Percentiles rank a stretch among this genome's conserved stretches.
Conservation (phyloP, 2,113 vertebrate species). For the Cephalopterus ornatus region DNA sequence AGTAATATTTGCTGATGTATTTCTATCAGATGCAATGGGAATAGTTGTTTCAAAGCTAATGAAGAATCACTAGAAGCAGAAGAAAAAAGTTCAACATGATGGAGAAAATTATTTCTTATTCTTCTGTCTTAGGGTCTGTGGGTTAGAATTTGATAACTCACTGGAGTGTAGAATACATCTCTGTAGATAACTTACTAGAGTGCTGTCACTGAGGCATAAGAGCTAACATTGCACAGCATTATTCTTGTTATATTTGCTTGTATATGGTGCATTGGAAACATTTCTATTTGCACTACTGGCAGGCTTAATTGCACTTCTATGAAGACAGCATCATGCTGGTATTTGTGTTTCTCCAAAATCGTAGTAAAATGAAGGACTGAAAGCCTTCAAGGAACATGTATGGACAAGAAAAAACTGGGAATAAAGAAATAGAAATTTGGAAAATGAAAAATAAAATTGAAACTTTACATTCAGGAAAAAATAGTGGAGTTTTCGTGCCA, state of each 20-base stretch:
- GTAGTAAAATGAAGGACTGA: not conserved
- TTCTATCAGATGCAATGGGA: not conserved
- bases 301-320: slow-evolving; percentile 3
- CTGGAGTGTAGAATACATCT: slow-evolving; percentile 44
- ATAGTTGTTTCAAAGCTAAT: not conserved
- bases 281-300: slow-evolving; percentile 30
- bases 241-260: not conserved
- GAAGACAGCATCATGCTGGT: not conserved
- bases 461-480: not conserved
- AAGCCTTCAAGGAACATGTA: not conserved
- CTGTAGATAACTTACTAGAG: slow-evolving; percentile 57
- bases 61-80: not conserved
- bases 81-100: not conserved
- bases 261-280: not conserved
- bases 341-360: not conserved
- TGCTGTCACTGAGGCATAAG: not conserved
- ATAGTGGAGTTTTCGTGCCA: rapidly evolving
- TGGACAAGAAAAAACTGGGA: not conserved
- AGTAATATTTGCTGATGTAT: not conserved
- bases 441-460: not conserved
- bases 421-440: not conserved
- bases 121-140: slow-evolving; percentile 34
- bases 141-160: slow-evolving; percentile 57
- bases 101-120: not conserved
- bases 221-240: not conserved